Conservation (phyloP, 2,888 invertebrate genomes). For the Sinhomidia bicolor region DNA sequence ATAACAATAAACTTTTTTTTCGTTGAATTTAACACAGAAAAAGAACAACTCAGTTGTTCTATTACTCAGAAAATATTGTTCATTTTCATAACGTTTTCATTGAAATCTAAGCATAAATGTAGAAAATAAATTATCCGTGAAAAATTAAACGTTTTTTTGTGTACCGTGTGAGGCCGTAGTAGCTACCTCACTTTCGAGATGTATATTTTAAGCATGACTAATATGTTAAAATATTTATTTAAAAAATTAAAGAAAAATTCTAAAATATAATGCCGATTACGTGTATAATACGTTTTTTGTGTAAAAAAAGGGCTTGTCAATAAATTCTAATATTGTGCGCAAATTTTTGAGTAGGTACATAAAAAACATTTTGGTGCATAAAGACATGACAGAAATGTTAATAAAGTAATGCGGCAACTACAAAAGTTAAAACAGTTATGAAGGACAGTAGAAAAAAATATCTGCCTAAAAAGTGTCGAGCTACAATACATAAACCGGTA, state of each 20-base stretch:
- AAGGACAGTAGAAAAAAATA: conserved; percentile 58
- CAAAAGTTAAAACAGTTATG: conserved; percentile 47
- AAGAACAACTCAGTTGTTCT: neutral
- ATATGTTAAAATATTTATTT: no score
- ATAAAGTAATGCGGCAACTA: conserved; percentile 61
- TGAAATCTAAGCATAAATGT: no score
- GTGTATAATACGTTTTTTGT: no score
- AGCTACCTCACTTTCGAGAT: no score
- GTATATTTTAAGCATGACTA: no score
- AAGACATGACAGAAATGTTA: conserved; percentile 54
- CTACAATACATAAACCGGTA: conserved; percentile 71
- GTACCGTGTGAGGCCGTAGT: no score
- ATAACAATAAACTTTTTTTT: neutral
- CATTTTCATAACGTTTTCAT: neutral
- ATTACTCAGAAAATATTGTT: neutral
- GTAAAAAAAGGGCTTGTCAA: no score
- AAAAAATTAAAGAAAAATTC: no score
- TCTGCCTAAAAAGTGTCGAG: conserved; percentile 67
- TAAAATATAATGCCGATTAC: no score
- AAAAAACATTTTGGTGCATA: neutral
- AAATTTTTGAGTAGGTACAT: neutral
- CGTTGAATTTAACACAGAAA: neutral
- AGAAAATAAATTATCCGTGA: no score
- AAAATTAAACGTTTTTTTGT: neutral
- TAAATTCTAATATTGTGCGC: neutral